Conservation (phyloP, 2,888 invertebrate genomes). For the Drosophila sordidapex region DNA sequence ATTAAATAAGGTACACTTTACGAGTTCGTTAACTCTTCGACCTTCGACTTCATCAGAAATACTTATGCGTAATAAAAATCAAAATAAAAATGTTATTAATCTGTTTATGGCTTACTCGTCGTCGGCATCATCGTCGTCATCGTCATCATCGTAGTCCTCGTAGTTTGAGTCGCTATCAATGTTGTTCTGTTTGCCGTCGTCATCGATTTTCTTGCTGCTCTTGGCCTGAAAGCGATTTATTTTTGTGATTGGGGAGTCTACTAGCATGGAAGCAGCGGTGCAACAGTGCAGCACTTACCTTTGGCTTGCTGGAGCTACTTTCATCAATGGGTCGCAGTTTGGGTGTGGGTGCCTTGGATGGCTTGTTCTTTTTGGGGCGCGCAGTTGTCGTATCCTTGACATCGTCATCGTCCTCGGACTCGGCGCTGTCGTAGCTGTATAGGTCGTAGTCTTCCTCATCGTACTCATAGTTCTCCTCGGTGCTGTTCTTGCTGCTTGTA, state of each 20-base stretch:
- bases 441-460: slow-evolving; percentile 77
- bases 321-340: slow-evolving; percentile 62
- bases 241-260: neutral
- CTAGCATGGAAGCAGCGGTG: neutral
- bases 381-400: slow-evolving; percentile 57
- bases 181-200: slow-evolving; percentile 62
- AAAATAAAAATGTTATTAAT: neutral
- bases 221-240: slow-evolving; percentile 49
- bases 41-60: neutral
- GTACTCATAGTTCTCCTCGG: slow-evolving; percentile 70
- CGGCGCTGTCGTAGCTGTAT: slow-evolving; percentile 67
- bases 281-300: slow-evolving; percentile 26
- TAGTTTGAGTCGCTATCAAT: slow-evolving; percentile 69
- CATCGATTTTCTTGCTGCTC: slow-evolving; percentile 32
- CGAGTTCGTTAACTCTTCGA: neutral
- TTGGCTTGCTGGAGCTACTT: slow-evolving; percentile 42
- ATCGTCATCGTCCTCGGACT: slow-evolving; percentile 45
- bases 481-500: slow-evolving; percentile 56
- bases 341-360: slow-evolving; percentile 45
- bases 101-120: slow-evolving; percentile 57
- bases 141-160: slow-evolving; percentile 72
- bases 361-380: slow-evolving; percentile 63
- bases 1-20: neutral
- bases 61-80: neutral
- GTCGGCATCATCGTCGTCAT: slow-evolving; percentile 55